Base-by-base conservation (phyloP, 2,797 vertebrate genomes). In the Squalus acanthias region DNA sequence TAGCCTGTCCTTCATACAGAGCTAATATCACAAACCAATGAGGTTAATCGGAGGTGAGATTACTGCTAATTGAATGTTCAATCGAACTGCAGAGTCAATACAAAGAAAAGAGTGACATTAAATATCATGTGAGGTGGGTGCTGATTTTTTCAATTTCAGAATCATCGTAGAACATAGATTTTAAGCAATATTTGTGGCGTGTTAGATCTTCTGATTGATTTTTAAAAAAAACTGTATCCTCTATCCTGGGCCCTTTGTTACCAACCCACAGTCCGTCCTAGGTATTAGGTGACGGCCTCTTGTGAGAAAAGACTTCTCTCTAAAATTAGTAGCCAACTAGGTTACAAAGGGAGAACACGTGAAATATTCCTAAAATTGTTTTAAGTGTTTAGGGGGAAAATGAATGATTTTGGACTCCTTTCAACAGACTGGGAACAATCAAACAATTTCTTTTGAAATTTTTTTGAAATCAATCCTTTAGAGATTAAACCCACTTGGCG, bases 341-440 rank as follows among this genome's bases (percentile, higher is more conserved):
- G 13, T 67, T 67, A 67, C n/a, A 69, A 94, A 69, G 39, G 92
- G 63, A 94, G 22, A 50, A 69, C 9, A 69, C 2, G n/a, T 46
- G 39, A 94, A 94, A 67, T 39, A 60, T 63, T 91, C 88, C 57
- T 24, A 91, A 67, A 93, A 60, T 57, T 1, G 53, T 91, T 91
- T 91, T n/a, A 60, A 13, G 26, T 91, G 89, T 29, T 92, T n/a
- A 65, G 29, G 60, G 26, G 63, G 69, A 94, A 89, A 60, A 29
- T 60, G 87, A 89, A 89, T 89, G 69, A 97, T 97, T 97, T 97
- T 98, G 97, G 97, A 98, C 98, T 97, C 97, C 96, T 98, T 98
- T 98, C 97, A 97, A 96, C 97, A 97, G 97, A 97, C 98, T 98
- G 98, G 98, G 97, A 98, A 98, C 97, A 97, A 98, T 98, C 98